A percentile compares a stretch with the other conserved stretches of the same genome.
Evolutionary conservation across 2,888 invertebrate species (phyloP).

Genomic region (Acronicta psi): DNA sequence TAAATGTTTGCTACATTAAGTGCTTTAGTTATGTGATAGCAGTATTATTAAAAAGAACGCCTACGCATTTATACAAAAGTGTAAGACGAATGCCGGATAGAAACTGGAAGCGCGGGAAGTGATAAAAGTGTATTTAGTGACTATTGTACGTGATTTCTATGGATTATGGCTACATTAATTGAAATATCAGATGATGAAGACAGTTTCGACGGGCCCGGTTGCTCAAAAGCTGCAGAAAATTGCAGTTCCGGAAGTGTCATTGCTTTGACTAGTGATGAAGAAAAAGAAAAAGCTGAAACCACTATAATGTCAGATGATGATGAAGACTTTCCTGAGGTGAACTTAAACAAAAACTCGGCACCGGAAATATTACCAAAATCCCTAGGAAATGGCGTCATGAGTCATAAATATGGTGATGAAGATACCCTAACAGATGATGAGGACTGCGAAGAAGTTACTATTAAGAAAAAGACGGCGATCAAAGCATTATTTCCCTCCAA

Average conservation of each 20-base stretch:
- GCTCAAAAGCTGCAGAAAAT: conserved; percentile 9
- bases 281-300: conserved; percentile 27
- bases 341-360: neutral
- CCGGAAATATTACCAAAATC: neutral
- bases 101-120: conserved; percentile 39
- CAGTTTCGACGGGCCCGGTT: conserved; percentile 56
- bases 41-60: neutral
- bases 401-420: neutral
- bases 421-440: conserved; percentile 26
- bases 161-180: conserved; percentile 24
- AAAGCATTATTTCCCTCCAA: conserved; percentile 45
- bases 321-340: neutral
- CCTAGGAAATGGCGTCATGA: neutral
- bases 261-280: conserved; percentile 37
- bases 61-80: neutral
- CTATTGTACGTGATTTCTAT: neutral
- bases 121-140: neutral
- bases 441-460: conserved; percentile 30
- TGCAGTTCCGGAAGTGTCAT: conserved; percentile 8
- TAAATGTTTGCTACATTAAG: neutral
- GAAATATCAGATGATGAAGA: conserved; percentile 76
- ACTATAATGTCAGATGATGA: conserved; percentile 10
- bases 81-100: neutral
- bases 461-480: conserved; percentile 36
- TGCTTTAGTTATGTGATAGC: neutral